Evolutionary conservation across 2,113 vertebrate species (phyloP).

Genomic region (Anguilla rostrata): DNA sequence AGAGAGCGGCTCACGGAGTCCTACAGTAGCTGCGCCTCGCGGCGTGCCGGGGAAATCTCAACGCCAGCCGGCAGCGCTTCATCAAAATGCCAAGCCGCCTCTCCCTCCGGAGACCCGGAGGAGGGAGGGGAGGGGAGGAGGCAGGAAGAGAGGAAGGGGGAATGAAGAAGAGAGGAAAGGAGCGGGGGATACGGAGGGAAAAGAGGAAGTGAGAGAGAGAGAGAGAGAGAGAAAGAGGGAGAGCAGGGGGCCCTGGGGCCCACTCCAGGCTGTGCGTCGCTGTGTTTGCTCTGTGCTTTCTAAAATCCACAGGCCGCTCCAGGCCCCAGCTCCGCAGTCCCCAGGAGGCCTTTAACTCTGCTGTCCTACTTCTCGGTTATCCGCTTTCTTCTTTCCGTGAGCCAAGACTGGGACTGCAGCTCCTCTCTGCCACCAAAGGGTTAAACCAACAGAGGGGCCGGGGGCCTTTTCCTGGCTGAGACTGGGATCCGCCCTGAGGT

Average conservation of each 20-base stretch:
- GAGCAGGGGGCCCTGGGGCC: conserved; percentile 53
- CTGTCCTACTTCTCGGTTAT: conserved; percentile 38
- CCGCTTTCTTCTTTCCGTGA: conserved; percentile 27
- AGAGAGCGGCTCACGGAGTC: not conserved
- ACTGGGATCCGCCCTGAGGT: conserved; percentile 38
- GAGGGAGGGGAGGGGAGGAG: conserved; percentile 47
- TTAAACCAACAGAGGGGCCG: conserved; percentile 42
- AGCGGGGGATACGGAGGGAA: conserved; percentile 62
- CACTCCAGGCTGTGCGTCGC: conserved; percentile 13
- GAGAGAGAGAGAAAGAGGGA: conserved; percentile 35
- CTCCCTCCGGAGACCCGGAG: conserved; percentile 11
- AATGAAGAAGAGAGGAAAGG: conserved; percentile 53
- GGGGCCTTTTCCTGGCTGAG: conserved; percentile 36
- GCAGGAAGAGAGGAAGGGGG: conserved; percentile 54
- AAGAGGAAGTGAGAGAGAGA: conserved; percentile 32
- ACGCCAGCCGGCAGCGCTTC: conserved; percentile 55
- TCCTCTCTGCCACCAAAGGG: conserved; percentile 31
- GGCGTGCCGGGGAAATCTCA: conserved; percentile 42
- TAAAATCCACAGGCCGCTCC: conserved; percentile 48
- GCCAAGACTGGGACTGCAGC: conserved; percentile 32
- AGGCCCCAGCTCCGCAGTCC: conserved; percentile 22
- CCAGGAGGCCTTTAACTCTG: conserved; percentile 34
- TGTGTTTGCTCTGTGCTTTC: conserved; percentile 52
- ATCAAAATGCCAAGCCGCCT: conserved; percentile 51
- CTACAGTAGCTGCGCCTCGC: conserved; percentile 42